Evolutionary conservation across 2,113 vertebrate species (phyloP).

Genomic region (Oryzias melastigma): DNA sequence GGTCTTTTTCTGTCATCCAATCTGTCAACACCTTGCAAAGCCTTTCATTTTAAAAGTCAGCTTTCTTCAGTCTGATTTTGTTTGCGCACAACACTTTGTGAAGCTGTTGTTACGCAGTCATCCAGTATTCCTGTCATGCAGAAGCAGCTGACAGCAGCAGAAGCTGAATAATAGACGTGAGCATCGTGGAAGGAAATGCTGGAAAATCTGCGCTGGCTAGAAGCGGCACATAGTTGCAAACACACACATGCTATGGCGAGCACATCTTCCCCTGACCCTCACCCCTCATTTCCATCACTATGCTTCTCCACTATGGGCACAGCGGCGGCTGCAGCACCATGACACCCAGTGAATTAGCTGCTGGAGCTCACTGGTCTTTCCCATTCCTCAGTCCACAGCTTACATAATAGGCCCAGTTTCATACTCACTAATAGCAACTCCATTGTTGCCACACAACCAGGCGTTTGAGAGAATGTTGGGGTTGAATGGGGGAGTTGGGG

Average conservation of each 20-base stretch:
- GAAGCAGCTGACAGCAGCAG: conserved; percentile 2
- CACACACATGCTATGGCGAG: conserved; percentile 30
- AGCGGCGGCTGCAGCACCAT: conserved; percentile 31
- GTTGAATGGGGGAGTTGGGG: conserved; percentile 25
- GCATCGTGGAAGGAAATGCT: conserved; percentile 12
- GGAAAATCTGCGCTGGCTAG: conserved; percentile 21
- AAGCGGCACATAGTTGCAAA: conserved; percentile 26
- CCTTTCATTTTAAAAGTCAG: conserved; percentile 20
- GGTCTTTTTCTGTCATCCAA: conserved; percentile 23
- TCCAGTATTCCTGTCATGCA: conserved; percentile 18
- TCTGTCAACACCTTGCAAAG: conserved; percentile 23
- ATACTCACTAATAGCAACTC: conserved; percentile 34
- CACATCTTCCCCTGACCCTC: conserved; percentile 38
- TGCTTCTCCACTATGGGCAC: conserved; percentile 53
- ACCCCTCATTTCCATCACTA: conserved; percentile 70
- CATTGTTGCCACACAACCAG: conserved; percentile 38
- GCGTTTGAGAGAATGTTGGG: conserved; percentile 31
- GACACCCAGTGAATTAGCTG: conserved; percentile 63
- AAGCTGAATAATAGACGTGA: conserved; percentile 13
- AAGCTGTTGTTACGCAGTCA: neutral
- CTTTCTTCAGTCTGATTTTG: conserved; percentile 32
- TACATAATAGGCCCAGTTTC: conserved; percentile 68
- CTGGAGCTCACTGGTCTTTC: conserved; percentile 28
- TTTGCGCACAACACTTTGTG: conserved; percentile 8
- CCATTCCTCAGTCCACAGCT: conserved; percentile 45